Base-by-base conservation (phyloP, 2,113 vertebrate species). In the Aegithalos caudatus region DNA sequence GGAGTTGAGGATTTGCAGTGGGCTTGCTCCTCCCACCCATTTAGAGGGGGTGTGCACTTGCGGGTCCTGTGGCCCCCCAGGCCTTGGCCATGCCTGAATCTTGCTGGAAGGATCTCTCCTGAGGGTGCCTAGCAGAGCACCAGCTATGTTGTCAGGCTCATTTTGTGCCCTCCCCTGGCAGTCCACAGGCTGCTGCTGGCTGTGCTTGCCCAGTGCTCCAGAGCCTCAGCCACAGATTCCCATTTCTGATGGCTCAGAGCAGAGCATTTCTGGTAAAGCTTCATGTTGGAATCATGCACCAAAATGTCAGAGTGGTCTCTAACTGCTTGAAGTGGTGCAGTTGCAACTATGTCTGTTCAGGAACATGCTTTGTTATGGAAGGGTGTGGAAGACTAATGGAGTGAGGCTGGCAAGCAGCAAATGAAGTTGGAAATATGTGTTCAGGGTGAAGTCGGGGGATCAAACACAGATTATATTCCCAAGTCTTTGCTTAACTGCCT, bases 221-320 rank as follows among this genome's bases (percentile, higher is more conserved):
- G 44, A 76, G 38, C 42, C 48, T 64, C 48, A 45, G 60, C 44
- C 66, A 53, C 44, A 40, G 19, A 58, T 76, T 72, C 67, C 35
- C 15, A 3, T 33, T 69, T 29, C 40, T 71, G 56, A 11, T 69
- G 80, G 60, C 47, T 83, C 19, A 7, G 18, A 54, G 85, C 35
- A 40, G 29, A 73, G 33, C 44, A 8, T 53, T 18, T 58, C 48
- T 72, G 71, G 17, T 15, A 58, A 60, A 23, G 24, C 40, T 71
- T 54, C 2, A 1, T 11, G 19, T 10, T n/a, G 25, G 47, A 40
- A 25, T 6, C 10, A 1, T 10, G 17, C 27, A 25, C 10, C 2
- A 3, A 58, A 65, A 45, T 33, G 45, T 42, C 74, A 29, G 47
- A 47, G 50, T 21, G 29, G 18, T 25, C 62, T 37, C 79, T 23